Evolutionary conservation across 2,797 vertebrate species (phyloP).

Genomic region (Hipposideros larvatus): DNA sequence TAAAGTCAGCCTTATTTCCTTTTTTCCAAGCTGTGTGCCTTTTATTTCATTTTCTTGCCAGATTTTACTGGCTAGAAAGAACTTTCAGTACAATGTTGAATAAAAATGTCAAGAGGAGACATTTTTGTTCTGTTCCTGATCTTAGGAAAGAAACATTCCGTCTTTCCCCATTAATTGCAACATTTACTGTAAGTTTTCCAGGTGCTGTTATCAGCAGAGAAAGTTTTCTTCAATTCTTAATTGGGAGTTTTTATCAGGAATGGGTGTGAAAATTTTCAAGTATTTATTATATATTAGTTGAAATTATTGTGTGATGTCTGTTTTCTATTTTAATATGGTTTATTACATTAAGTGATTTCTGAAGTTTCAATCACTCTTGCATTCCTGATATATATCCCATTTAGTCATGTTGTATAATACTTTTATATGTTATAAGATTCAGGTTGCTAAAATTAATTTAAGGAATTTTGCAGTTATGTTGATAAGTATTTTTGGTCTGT

Average conservation of each 20-base stretch:
- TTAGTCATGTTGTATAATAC: background rate
- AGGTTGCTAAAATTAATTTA: background rate
- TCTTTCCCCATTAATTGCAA: background rate
- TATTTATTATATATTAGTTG: background rate
- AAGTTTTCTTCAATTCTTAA: background rate
- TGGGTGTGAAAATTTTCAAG: background rate
- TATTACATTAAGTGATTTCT: background rate
- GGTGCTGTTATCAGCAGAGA: background rate
- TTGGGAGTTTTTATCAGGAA: background rate
- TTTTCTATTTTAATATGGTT: background rate
- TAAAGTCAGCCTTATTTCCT: background rate
- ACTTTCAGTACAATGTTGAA: background rate
- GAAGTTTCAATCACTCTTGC: background rate
- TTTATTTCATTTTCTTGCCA: background rate
- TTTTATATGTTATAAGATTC: background rate
- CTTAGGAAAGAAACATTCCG: background rate
- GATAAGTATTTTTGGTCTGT: background rate
- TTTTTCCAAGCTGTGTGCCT: background rate
- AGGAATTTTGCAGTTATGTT: background rate
- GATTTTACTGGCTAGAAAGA: background rate
- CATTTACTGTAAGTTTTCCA: background rate
- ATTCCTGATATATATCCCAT: background rate
- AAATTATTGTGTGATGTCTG: background rate
- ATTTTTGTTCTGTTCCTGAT: background rate
- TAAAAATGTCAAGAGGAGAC: background rate